Conservation (phyloP, 2,113 vertebrate species). For the Toxostoma redivivum region DNA sequence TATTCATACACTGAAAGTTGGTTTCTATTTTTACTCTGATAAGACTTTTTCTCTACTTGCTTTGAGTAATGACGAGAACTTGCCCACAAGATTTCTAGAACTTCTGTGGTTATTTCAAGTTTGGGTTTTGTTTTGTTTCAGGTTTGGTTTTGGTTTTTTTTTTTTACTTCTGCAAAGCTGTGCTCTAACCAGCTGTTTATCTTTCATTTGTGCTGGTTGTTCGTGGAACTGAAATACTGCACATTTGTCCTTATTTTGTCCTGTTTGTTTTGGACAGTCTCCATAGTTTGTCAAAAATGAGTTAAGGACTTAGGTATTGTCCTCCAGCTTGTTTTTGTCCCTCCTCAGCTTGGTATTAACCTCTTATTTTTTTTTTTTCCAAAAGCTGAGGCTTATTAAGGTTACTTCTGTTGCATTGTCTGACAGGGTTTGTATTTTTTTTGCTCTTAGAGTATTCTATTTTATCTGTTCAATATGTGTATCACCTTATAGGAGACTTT, state of each 20-base stretch:
- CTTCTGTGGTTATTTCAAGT: background rate
- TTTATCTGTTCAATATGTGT: background rate
- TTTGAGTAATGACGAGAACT: background rate
- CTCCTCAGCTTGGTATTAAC: background rate
- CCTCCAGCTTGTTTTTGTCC: background rate
- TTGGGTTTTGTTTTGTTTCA: background rate
- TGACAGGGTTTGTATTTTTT: background rate
- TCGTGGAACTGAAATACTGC: conserved; percentile 2
- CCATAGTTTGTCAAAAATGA: background rate
- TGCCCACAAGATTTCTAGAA: background rate
- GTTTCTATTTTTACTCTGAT: background rate
- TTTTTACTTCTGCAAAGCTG: background rate
- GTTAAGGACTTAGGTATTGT: background rate
- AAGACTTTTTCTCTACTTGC: background rate
- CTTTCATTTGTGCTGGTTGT: background rate
- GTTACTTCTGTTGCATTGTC: background rate
- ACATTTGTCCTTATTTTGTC: background rate
- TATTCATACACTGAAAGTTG: background rate
- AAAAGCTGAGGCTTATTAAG: background rate
- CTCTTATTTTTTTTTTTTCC: background rate
- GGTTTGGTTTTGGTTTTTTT: background rate
- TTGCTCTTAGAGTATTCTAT: background rate
- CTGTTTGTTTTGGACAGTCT: conserved; percentile 18
- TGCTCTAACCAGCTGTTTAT: background rate
- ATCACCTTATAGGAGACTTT: background rate